These are phyloP conservation scores for Formica selysi DNA, from an alignment of 1,140 invertebrate genomes.

Conservation along the genomic window DNA sequence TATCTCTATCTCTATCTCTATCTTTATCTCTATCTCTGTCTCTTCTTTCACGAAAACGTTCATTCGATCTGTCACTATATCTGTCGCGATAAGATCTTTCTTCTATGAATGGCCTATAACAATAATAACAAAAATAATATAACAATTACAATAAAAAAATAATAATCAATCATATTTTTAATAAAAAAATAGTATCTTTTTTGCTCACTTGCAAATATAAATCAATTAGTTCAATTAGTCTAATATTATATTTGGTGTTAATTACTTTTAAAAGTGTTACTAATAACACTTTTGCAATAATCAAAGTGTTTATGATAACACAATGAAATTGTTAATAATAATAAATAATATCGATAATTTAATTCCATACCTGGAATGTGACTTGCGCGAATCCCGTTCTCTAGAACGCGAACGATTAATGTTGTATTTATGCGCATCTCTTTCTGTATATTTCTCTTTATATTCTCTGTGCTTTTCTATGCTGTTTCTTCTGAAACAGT, in stretches of 20 bases:
- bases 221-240: background rate
- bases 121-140: background rate
- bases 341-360: background rate
- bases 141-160: too few relatives aligned
- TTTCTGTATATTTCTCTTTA: constrained; percentile 37
- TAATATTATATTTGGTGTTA: background rate
- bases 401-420: constrained; percentile 58
- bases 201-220: background rate
- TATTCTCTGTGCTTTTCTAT: constrained; percentile 33
- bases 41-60: constrained; percentile 60
- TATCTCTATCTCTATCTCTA: too few relatives aligned
- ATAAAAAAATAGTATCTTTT: background rate
- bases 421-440: constrained; percentile 23
- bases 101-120: constrained; percentile 25
- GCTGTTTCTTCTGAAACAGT: constrained; percentile 11
- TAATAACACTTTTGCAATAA: background rate
- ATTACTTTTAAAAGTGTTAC: background rate
- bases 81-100: constrained; percentile 53
- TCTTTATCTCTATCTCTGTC: too few relatives aligned
- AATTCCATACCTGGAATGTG: constrained; percentile 51
- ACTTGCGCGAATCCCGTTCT: constrained; percentile 45
- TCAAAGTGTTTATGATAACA: background rate
- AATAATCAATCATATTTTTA: background rate
- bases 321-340: background rate
- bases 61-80: constrained; percentile 54